Evolutionary conservation across 2,113 vertebrate species (phyloP).

Genomic region (Bombycilla garrulus): DNA sequence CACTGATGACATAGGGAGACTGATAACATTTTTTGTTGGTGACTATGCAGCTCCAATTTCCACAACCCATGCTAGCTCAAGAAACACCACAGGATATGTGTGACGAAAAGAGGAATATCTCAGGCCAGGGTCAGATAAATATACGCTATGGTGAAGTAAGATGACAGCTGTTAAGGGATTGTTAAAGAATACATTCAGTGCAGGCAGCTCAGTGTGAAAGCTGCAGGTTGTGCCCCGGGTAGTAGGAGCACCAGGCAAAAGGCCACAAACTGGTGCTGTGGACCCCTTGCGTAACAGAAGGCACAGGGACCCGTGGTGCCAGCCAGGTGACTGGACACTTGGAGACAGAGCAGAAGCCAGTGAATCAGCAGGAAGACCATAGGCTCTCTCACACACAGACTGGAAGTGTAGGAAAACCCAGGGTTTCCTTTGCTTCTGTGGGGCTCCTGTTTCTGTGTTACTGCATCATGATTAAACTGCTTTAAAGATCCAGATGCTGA

Average conservation of each 20-base stretch:
- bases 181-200: not conserved
- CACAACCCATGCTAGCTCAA: not conserved
- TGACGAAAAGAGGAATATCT: not conserved
- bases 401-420: not conserved
- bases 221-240: not conserved
- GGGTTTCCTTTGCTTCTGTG: not conserved
- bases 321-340: not conserved
- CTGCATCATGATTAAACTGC: not conserved
- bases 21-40: not conserved
- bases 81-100: rapidly evolving
- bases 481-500: not conserved
- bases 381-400: not conserved
- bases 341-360: not conserved
- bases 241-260: not conserved
- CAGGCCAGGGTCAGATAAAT: not conserved
- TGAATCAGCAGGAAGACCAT: not conserved
- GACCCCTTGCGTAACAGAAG: not conserved
- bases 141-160: not conserved
- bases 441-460: not conserved
- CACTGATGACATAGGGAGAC: not conserved
- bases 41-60: not conserved
- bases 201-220: not conserved
- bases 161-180: not conserved
- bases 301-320: not conserved
- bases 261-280: rapidly evolving